Base-by-base conservation (phyloP, 2,888 invertebrate genomes). In the Amphiduros pacificus region DNA sequence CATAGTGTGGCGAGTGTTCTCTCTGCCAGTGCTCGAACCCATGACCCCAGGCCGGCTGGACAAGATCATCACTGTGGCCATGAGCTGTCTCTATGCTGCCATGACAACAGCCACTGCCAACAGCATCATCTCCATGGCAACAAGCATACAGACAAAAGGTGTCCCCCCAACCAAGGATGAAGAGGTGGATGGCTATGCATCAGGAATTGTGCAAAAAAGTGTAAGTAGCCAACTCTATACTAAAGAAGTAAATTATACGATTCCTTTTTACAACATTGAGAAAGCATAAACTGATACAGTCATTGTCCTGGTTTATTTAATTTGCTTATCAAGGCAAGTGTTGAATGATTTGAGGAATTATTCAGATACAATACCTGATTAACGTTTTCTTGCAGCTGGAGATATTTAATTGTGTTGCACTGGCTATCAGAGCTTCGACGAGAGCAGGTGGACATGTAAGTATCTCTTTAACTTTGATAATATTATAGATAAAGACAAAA, bases 1-100 rank as follows among this genome's bases (percentile, higher is more conserved):
- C 63, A 88, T 93, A 50, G 92, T 93, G 62, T 90, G 90, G 77
- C 87, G 90, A 68, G 92, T 92, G 6, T 86, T 94, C 70, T 90
- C 92, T 22, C 84, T 96, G 72, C 94, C 94, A 0, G 88, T 94
- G 63, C 83, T 94, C 59, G 94, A 95, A 80, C 94, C 95, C 0
- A 85, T 95, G 71, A 92, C 91, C 11, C 88, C 91, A 2, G 88
- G 88, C n/a, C 90, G 93, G 73, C 87, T 95, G 53, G 88, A 89
- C 62, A 91, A 91, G 77, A 85, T 95, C 48, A 91, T 91, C 52
- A 88, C 89, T 64, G 86, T 95, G 65, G 91, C 91, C 58, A 90
- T 91, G 84, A 90, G 93, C 5, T 92, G 91, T 72, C 83, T 95
- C 3, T 90, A 94, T 71, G 83, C 84, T 40, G 84, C 85, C 3